A percentile compares a stretch with the other conserved stretches of the same genome.
phyloP scores from a whole-genome alignment of 2,888 invertebrate species.

The Linnaemya tessellans region DNA sequence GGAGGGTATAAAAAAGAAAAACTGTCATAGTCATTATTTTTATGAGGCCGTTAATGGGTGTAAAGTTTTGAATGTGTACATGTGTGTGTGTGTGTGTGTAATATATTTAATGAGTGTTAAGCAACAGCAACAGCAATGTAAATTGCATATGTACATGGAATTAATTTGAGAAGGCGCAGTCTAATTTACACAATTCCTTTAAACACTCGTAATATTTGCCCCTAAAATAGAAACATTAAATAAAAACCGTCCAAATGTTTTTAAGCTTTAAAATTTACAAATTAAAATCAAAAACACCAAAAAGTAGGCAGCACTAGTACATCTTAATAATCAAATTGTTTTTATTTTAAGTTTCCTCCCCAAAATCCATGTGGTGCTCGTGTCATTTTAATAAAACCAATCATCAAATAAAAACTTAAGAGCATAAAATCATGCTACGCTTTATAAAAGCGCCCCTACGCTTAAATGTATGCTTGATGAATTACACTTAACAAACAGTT shows the following conservation, averaged over 20 bases:
- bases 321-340: background rate
- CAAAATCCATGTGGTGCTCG: too few species aligned
- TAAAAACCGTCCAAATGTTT: background rate
- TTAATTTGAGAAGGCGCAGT: constrained; percentile 3
- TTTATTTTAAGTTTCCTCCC: background rate
- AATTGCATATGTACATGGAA: background rate
- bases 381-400: background rate
- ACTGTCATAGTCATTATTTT: constrained; percentile 69
- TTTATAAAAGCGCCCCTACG: background rate
- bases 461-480: constrained; percentile 27
- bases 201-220: background rate
- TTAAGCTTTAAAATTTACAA: background rate
- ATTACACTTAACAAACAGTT: background rate
- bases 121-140: constrained; percentile 5
- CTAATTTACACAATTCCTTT: background rate
- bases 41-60: constrained; percentile 46
- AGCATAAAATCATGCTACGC: constrained; percentile 45
- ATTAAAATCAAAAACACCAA: background rate
- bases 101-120: constrained; percentile 57
- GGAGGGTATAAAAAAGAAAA: constrained; percentile 31
- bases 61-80: constrained; percentile 30
- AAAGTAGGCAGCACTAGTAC: background rate
- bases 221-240: background rate
- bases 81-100: background rate
- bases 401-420: background rate